Conservation (phyloP, 2,888 invertebrate species). For the Priocnemis perturbator region DNA sequence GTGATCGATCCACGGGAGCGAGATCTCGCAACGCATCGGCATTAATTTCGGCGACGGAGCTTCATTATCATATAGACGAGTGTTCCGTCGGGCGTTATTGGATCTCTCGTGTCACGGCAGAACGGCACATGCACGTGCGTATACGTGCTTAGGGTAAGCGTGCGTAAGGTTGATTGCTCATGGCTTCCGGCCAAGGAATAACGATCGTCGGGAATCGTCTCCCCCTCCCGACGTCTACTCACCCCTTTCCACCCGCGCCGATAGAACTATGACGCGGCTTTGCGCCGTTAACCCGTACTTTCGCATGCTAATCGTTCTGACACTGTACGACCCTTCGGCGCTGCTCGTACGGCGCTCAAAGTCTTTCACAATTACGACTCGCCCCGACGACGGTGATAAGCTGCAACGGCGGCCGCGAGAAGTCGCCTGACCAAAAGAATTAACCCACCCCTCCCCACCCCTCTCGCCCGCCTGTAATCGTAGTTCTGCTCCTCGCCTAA, state of each 20-base stretch:
- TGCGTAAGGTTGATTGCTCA: conserved; percentile 48
- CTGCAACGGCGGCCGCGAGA: background rate
- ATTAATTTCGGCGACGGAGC: conserved; percentile 66
- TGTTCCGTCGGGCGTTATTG: conserved; percentile 69
- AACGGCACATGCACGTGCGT: conserved; percentile 61
- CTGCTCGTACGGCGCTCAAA: conserved; percentile 19
- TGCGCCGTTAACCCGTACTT: conserved; percentile 35
- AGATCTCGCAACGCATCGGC: conserved; percentile 51
- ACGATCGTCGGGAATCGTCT: conserved; percentile 35
- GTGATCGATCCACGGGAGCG: conserved; percentile 49
- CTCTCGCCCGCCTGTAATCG: too few relatives aligned
- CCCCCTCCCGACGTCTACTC: background rate
- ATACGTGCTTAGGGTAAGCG: conserved; percentile 63
- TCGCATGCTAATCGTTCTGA: conserved; percentile 36
- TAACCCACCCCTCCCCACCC: too few relatives aligned
- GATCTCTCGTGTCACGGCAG: conserved; percentile 56
- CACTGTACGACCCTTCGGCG: conserved; percentile 19
- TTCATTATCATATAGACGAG: conserved; percentile 72
- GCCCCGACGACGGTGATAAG: background rate
- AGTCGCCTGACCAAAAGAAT: too few relatives aligned
- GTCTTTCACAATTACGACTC: conserved; percentile 22
- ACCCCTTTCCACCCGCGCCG: background rate
- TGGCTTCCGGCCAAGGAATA: conserved; percentile 59
- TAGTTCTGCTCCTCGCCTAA: too few relatives aligned
- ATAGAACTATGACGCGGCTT: conserved; percentile 16